Conservation (phyloP, 2,113 vertebrate genomes). For the Regulus satrapa region DNA sequence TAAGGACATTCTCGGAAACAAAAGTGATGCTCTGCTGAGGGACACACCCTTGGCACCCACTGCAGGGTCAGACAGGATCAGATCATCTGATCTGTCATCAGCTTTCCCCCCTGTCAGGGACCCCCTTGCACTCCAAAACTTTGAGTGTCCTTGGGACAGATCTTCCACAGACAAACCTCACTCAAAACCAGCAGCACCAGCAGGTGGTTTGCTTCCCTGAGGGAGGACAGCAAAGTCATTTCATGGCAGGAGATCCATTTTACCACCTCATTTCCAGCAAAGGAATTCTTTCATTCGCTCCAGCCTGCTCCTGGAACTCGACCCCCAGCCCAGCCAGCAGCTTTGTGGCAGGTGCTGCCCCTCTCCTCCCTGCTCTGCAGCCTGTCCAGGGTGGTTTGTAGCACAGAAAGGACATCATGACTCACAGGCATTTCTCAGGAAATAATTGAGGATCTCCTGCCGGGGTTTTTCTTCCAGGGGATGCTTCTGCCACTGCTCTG, state of each 20-base stretch:
- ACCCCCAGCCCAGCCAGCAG: not conserved
- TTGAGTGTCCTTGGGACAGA: not conserved
- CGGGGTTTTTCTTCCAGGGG: not conserved
- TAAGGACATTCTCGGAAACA: not conserved
- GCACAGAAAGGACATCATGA: not conserved
- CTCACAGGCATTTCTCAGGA: not conserved
- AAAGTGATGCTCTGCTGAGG: not conserved
- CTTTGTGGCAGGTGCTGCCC: not conserved
- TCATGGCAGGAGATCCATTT: not conserved
- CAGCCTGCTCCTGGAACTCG: not conserved
- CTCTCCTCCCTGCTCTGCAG: not conserved
- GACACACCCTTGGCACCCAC: rapidly evolving
- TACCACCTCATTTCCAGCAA: not conserved
- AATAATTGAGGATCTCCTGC: not conserved
- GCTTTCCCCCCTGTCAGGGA: not conserved
- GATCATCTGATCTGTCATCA: not conserved
- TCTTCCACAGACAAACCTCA: not conserved
- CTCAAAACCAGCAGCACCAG: not conserved
- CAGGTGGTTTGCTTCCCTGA: not conserved
- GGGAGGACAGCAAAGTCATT: not conserved
- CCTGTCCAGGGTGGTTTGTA: not conserved
- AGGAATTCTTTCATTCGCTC: not conserved
- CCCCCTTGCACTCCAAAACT: not conserved
- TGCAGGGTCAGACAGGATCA: not conserved
- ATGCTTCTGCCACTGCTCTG: not conserved